Base-by-base conservation (phyloP, 2,797 vertebrate genomes). In the Ctenochaetus hawaiiensis region DNA sequence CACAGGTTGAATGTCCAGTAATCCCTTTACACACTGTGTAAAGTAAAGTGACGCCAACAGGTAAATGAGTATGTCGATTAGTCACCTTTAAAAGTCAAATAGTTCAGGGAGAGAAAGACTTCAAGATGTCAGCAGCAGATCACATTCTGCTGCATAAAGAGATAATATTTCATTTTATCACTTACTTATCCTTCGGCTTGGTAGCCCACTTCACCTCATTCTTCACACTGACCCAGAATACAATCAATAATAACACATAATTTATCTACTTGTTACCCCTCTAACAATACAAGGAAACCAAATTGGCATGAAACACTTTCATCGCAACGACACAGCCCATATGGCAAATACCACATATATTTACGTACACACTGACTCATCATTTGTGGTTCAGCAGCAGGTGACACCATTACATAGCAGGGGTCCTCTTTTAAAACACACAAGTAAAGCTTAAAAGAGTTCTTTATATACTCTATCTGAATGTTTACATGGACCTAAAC, bases 331-430 rank as follows among this genome's bases (percentile, higher is more conserved):
- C 67, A 61, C 44, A 49, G 39, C 56, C 59, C 34, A 41, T 45
- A 64, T 48, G 34, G 52, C 57, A 72, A 79, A 75, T 41, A 71
- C 18, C 2, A 75, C 48, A 56, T 59, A 52, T 66, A 49, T 56
- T 83, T 41, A 77, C 61, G 48, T 61, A 26, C 10, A 11, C 11
- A 17, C 23, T 43, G 57, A 74, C 20, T 75, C 62, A 68, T 22
- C 45, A 37, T 56, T 67, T 59, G 10, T 16, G n/a, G 47, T 9
- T 72, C 47, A 66, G 13, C 6, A 56, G 5, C 2, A 44, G 18
- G 16, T 12, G 44, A 3, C 66, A 66, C 5, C 44, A 13, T 39
- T n/a, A 16, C 23, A 43, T 30, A 30, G 66, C 51, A 57, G 51
- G 1, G 1, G 14, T 53, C n/a, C 52, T 7, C 47, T 23, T 0